Percentiles rank a stretch among this genome's conserved stretches.
Evolutionary conservation across 2,797 vertebrate genomes (phyloP).

Genomic region (Pteropus rufus): DNA sequence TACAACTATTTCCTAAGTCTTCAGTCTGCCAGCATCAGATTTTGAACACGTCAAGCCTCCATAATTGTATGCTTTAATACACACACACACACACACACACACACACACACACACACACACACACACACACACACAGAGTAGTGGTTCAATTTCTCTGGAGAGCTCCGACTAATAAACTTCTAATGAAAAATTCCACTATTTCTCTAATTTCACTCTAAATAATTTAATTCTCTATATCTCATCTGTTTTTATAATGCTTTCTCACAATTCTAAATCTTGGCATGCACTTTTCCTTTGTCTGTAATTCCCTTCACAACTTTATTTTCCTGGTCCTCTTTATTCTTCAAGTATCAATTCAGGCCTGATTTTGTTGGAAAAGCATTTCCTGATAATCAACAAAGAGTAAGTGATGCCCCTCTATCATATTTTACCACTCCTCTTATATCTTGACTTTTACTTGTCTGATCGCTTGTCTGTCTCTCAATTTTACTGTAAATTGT

Average conservation of each 20-base stretch:
- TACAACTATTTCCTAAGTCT: background rate
- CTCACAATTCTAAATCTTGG: background rate
- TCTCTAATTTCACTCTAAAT: background rate
- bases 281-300: background rate
- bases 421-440: background rate
- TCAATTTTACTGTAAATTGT: background rate
- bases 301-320: background rate
- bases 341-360: background rate
- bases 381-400: background rate
- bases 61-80: background rate
- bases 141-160: background rate
- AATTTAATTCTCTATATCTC: background rate
- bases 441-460: background rate
- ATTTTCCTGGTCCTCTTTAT: background rate
- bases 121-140: background rate
- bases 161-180: background rate
- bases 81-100: background rate
- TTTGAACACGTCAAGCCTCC: background rate
- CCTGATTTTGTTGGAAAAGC: background rate
- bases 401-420: background rate
- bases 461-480: background rate
- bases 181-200: background rate
- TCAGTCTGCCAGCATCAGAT: background rate
- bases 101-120: background rate
- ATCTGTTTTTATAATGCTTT: background rate